phyloP scores from a whole-genome alignment of 2,888 invertebrate species.

The Agrypnus murinus region DNA sequence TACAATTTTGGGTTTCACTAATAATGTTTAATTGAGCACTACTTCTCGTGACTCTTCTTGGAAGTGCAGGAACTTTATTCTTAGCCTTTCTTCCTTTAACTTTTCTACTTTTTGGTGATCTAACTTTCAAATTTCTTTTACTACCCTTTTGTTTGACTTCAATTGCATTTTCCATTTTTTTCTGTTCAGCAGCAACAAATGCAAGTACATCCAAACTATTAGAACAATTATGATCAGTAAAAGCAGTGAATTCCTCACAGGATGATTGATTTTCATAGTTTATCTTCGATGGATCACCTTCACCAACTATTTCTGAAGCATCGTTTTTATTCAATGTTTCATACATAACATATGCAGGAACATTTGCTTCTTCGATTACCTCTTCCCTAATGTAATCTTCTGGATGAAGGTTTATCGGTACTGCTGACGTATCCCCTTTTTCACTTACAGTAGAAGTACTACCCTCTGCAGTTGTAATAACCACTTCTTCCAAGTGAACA shows the following conservation, averaged over 20 bases:
- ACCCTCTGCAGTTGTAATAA: not conserved
- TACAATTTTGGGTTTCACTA: slow-evolving; percentile 29
- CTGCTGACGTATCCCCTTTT: not conserved
- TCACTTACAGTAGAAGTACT: not conserved
- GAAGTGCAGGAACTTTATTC: not conserved
- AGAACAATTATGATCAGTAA: slow-evolving; percentile 6
- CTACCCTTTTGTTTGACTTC: not conserved
- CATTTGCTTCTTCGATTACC: not conserved
- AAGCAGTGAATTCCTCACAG: not conserved
- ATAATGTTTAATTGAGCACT: not conserved
- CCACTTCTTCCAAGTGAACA: not conserved
- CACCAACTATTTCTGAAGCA: not conserved
- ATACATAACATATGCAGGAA: not conserved
- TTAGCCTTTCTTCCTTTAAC: not conserved
- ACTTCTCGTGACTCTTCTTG: slow-evolving; percentile 40
- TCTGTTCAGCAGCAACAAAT: slow-evolving; percentile 12
- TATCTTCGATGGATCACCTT: not conserved
- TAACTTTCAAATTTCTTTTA: slow-evolving; percentile 1
- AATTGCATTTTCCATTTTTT: slow-evolving; percentile 33
- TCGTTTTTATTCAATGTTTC: not conserved
- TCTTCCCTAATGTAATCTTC: not conserved
- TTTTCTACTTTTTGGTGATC: not conserved
- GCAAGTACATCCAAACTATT: slow-evolving; percentile 35
- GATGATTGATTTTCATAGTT: not conserved
- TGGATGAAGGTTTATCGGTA: not conserved